Conservation (phyloP, 2,888 invertebrate genomes). For the Lymantria dispar region DNA sequence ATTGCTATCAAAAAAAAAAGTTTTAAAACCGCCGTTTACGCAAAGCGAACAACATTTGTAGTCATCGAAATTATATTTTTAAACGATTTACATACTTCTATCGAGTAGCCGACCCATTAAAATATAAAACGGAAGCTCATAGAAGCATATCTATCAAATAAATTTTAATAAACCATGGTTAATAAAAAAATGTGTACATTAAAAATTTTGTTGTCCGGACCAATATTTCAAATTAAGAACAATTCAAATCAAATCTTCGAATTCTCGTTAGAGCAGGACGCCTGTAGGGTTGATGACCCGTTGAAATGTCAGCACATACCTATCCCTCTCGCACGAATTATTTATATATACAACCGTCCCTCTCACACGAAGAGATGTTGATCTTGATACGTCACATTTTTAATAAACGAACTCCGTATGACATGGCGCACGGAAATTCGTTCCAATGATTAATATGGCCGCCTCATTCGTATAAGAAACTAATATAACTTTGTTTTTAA, state of each 20-base stretch:
- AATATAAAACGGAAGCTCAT: slow-evolving; percentile 71
- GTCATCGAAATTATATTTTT: slow-evolving; percentile 54
- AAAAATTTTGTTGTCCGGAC: slow-evolving; percentile 57
- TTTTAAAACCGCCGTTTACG: slow-evolving; percentile 35
- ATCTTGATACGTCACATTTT: slow-evolving; percentile 83
- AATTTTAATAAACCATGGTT: slow-evolving; percentile 67
- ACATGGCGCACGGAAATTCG: slow-evolving; percentile 80
- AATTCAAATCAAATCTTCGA: slow-evolving; percentile 81
- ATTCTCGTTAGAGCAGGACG: slow-evolving; percentile 81
- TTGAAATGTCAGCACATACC: slow-evolving; percentile 77
- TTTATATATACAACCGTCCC: slow-evolving; percentile 52
- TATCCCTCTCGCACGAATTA: slow-evolving; percentile 57
- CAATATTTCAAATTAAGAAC: slow-evolving; percentile 80
- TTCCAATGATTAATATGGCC: slow-evolving; percentile 81
- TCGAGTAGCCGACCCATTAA: slow-evolving; percentile 52
- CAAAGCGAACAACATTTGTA: slow-evolving; percentile 48
- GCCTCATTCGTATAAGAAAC: slow-evolving; percentile 68
- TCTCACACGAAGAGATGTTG: slow-evolving; percentile 74
- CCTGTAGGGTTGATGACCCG: slow-evolving; percentile 80
- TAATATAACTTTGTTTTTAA: slow-evolving; percentile 78
- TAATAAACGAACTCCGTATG: slow-evolving; percentile 81
- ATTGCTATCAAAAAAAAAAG: slow-evolving; percentile 22
- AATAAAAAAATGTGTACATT: slow-evolving; percentile 43
- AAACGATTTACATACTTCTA: slow-evolving; percentile 58
- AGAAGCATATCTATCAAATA: slow-evolving; percentile 57